Base-by-base conservation (phyloP, 1,140 invertebrate genomes). In the Olivierus martensii region DNA sequence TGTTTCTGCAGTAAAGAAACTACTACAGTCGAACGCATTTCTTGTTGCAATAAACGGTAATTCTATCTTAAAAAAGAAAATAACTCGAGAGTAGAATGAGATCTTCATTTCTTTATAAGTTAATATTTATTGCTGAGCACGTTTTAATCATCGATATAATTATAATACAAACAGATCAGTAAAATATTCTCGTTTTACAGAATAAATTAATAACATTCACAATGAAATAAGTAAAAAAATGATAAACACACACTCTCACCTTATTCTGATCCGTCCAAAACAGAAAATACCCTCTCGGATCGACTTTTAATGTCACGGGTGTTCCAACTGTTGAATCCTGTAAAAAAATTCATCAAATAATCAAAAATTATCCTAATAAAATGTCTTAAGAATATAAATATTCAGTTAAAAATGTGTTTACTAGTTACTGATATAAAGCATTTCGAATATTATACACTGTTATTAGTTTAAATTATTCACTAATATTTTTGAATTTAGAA, bases 201-300 rank as follows among this genome's bases (percentile, higher is more conserved):
- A 12, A 12, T 42, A 7, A 3, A 42, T 2, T 42, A 42, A 17
- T 17, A 42, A 42, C n/a, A 17, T 42, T 17, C 2, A 17, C 7
- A n/a, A 18, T 17, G 7, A 17, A 42, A 42, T 17, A 42, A 17
- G 9, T 42, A 9, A 42, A 7, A 17, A 17, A 17, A 15, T 11
- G 7, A 15, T 11, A 35, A 46, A 53, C n/a, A n/a, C n/a, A n/a
- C n/a, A n/a, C n/a, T n/a, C 59, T 66, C 67, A 77, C 76, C 69
- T 77, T 88, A 67, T 91, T 87, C 69, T 92, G 88, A 72, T 93
- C 88, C 17, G 83, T 79, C 89, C 90, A 95, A 66, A 85, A 83
- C 19, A 96, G 71, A 67, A 83, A 93, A 73, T 90, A 93, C 21
- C 91, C 91, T 64, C 86, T 81, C 54, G 82, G 77, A 70, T 95